Conservation (phyloP, 2,888 invertebrate species). For the Microctonus aethiopoides region DNA sequence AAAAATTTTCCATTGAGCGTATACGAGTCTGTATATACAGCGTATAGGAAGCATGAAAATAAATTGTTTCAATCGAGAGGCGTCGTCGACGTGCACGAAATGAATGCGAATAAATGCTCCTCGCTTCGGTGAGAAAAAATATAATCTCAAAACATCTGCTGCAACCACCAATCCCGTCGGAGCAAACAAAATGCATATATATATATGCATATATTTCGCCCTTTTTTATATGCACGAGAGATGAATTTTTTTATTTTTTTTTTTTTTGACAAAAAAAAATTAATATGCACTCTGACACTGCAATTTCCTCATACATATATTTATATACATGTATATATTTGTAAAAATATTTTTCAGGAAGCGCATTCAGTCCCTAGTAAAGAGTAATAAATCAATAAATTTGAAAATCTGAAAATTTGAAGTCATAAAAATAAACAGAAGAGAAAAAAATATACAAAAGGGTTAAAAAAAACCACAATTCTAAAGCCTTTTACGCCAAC, state of each 20-base stretch:
- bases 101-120: conserved; percentile 7
- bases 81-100: conserved; percentile 6
- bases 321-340: too few relatives aligned
- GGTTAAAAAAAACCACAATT: neutral
- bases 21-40: conserved; percentile 1
- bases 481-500: neutral
- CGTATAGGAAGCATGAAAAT: conserved; percentile 20
- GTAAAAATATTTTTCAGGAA: too few relatives aligned
- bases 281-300: too few relatives aligned
- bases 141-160: conserved; percentile 22
- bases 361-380: too few relatives aligned
- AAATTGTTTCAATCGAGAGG: conserved; percentile 28
- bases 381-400: neutral
- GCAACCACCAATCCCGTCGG: conserved; percentile 1
- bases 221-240: conserved; percentile 12
- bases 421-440: neutral
- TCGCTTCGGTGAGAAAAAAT: conserved; percentile 4
- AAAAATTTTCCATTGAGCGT: conserved; percentile 13
- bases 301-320: too few relatives aligned
- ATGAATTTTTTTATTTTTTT: neutral
- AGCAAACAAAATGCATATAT: neutral
- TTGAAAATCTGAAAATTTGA: neutral
- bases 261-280: neutral
- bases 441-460: neutral
- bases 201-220: conserved; percentile 2